Percentiles rank a stretch among this genome's conserved stretches.
Evolutionary conservation across 1,140 invertebrate genomes (phyloP).

Genomic region (Rhagoletis zephyria): DNA sequence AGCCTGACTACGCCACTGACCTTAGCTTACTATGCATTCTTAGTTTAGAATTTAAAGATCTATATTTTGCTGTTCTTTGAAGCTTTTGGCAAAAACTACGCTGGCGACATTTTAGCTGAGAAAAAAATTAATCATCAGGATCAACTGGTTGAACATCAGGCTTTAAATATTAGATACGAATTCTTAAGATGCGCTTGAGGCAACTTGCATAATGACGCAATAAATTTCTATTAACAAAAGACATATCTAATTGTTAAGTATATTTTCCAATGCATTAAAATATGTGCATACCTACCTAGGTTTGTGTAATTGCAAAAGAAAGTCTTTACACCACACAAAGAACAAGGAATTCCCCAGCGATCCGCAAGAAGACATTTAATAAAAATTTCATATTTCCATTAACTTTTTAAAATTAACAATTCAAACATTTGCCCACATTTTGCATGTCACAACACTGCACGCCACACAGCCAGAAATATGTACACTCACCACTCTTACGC

Average conservation of each 20-base stretch:
- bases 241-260: neutral
- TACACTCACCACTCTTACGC: too few relatives aligned
- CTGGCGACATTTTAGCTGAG: too few relatives aligned
- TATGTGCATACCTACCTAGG: neutral
- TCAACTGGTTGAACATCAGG: too few relatives aligned
- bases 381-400: slow-evolving; percentile 45
- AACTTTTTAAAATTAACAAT: slow-evolving; percentile 33
- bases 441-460: neutral
- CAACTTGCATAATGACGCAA: neutral
- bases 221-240: slow-evolving; percentile 3
- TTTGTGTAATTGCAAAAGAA: neutral
- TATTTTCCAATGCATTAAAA: neutral
- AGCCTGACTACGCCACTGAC: too few relatives aligned
- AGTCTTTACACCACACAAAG: too few relatives aligned
- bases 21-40: too few relatives aligned
- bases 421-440: slow-evolving; percentile 30
- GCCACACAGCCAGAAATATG: neutral
- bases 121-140: too few relatives aligned
- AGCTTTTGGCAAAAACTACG: too few relatives aligned
- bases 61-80: too few relatives aligned
- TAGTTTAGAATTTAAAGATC: too few relatives aligned
- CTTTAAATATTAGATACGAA: too few relatives aligned
- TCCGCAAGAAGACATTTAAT: slow-evolving; percentile 19
- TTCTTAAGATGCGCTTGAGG: too few relatives aligned
- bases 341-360: neutral